phyloP scores from a whole-genome alignment of 2,113 vertebrate genomes.

The Willisornis vidua region DNA sequence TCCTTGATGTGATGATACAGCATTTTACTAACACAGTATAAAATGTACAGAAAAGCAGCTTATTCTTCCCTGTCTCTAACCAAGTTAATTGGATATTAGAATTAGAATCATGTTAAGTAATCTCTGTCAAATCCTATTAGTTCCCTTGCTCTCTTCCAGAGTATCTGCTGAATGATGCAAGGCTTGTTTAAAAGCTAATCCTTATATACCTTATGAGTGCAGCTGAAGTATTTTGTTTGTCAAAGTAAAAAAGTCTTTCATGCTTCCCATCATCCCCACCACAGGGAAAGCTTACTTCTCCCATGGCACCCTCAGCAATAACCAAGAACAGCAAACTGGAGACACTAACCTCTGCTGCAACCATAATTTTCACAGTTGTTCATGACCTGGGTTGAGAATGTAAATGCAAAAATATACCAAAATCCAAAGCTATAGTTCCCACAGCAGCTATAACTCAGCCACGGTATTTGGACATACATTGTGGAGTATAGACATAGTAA shows the following conservation, averaged over 20 bases:
- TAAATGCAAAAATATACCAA: not conserved
- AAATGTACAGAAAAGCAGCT: not conserved
- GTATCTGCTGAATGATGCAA: not conserved
- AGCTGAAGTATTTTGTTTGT: not conserved
- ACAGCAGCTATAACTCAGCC: conserved; percentile 40
- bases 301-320: not conserved
- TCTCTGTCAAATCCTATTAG: conserved; percentile 27
- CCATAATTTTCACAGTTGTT: conserved; percentile 16
- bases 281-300: not conserved
- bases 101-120: conserved; percentile 11
- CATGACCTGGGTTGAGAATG: conserved; percentile 4
- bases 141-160: not conserved
- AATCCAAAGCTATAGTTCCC: conserved; percentile 27
- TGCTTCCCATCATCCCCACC: not conserved
- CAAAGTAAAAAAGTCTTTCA: not conserved
- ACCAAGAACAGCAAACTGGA: not conserved
- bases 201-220: not conserved
- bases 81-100: conserved; percentile 12
- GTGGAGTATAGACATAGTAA: not conserved
- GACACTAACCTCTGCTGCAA: not conserved
- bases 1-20: not conserved
- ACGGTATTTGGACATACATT: not conserved
- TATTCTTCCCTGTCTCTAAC: not conserved
- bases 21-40: not conserved
- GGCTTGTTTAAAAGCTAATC: not conserved